Conservation (phyloP, 2,888 invertebrate genomes). For the Artemia sp. region DNA sequence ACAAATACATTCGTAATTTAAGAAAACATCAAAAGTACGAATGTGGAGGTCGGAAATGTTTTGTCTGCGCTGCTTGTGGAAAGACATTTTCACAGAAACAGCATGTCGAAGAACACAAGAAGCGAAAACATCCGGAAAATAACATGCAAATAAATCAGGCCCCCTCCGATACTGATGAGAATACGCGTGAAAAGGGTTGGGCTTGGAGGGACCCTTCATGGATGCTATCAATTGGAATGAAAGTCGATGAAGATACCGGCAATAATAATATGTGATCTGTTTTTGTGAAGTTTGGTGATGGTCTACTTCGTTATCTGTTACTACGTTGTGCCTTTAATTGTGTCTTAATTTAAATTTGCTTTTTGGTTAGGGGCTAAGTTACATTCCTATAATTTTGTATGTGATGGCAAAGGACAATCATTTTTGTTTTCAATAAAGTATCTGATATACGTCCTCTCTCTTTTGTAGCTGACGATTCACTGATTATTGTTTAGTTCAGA, state of each 20-base stretch:
- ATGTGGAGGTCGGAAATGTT: constrained; percentile 10
- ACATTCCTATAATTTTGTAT: too few species aligned
- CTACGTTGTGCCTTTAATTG: background rate
- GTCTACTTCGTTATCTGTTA: background rate
- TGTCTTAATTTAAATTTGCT: background rate
- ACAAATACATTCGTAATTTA: constrained; percentile 14
- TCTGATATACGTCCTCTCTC: too few species aligned
- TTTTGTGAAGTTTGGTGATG: background rate
- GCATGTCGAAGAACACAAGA: constrained; percentile 13
- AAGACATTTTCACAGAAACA: constrained; percentile 11
- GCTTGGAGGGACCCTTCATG: background rate
- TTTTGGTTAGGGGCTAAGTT: too few species aligned
- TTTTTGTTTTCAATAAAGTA: too few species aligned
- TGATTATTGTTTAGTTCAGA: too few species aligned
- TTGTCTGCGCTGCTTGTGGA: constrained; percentile 7
- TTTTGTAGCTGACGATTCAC: too few species aligned
- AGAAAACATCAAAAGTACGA: constrained; percentile 12
- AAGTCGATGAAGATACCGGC: background rate
- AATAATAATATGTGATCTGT: background rate
- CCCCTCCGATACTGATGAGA: background rate
- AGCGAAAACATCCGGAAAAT: background rate
- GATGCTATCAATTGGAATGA: background rate
- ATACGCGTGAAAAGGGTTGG: background rate
- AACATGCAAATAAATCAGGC: too few species aligned
- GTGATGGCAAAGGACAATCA: too few species aligned